Evolutionary conservation across 2,888 invertebrate species (phyloP).

Genomic region (Bursaphelenchus okinawaensis): DNA sequence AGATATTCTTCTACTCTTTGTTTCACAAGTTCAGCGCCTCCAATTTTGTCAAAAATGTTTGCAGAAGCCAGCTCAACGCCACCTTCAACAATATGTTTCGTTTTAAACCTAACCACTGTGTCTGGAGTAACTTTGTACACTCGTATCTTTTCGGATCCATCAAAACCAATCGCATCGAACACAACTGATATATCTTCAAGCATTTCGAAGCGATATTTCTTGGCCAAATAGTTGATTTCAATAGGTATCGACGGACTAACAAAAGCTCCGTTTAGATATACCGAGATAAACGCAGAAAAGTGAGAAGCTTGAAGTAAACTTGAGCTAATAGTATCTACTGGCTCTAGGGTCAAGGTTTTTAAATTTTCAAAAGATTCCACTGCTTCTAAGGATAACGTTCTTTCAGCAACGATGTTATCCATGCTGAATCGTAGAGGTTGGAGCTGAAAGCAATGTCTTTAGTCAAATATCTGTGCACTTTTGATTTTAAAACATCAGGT

Average conservation of each 20-base stretch:
- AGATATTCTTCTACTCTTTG: slow-evolving; percentile 17
- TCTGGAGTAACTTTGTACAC: background rate
- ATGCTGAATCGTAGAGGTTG: slow-evolving; percentile 10
- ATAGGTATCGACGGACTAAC: slow-evolving; percentile 23
- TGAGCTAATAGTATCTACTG: slow-evolving; percentile 1
- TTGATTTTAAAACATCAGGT: no score
- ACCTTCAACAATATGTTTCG: background rate
- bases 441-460: background rate
- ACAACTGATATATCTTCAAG: slow-evolving; percentile 20
- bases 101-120: background rate
- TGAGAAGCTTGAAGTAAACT: slow-evolving; percentile 3
- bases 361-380: background rate
- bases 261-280: slow-evolving; percentile 30
- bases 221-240: slow-evolving; percentile 29
- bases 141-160: slow-evolving; percentile 13
- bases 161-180: slow-evolving; percentile 18
- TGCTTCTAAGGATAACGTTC: slow-evolving; percentile 5
- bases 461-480: no score
- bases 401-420: slow-evolving; percentile 1
- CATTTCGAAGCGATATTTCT: slow-evolving; percentile 20
- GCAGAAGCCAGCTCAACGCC: background rate
- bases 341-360: slow-evolving; percentile 5
- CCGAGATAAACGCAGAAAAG: slow-evolving; percentile 15
- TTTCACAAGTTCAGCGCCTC: slow-evolving; percentile 24
- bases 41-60: slow-evolving; percentile 20